These are phyloP conservation scores for Lithobates sylvaticus DNA, from an alignment of 2,797 vertebrate genomes.

Conservation along the genomic window DNA sequence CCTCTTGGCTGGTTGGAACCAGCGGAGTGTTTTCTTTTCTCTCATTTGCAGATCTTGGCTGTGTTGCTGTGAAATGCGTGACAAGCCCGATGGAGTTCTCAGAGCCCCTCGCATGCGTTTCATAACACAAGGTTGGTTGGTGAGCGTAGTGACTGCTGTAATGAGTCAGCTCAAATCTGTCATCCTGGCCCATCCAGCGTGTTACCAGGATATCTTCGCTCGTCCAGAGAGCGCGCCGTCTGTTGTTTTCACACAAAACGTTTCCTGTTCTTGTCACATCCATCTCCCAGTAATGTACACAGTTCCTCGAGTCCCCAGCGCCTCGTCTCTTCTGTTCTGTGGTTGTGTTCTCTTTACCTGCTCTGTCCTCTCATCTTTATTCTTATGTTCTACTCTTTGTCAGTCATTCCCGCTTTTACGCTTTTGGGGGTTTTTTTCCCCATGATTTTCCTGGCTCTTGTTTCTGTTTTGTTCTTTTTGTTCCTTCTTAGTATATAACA, in stretches of 20 bases:
- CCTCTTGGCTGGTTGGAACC: too few species aligned
- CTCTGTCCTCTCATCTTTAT: too few species aligned
- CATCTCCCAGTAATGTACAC: not conserved
- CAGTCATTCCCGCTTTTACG: not conserved
- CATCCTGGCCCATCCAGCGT: conserved; percentile 25
- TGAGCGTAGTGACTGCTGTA: not conserved
- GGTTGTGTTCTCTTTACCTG: not conserved
- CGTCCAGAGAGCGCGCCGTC: conserved; percentile 9
- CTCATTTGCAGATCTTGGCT: not conserved
- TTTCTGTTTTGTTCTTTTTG: not conserved
- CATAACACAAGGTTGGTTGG: conserved; percentile 14
- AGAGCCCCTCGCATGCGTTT: conserved; percentile 9
- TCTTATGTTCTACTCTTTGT: not conserved
- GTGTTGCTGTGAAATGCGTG: conserved; percentile 10
- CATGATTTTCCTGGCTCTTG: not conserved
- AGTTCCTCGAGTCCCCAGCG: not conserved
- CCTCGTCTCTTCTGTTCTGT: not conserved
- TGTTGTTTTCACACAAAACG: conserved; percentile 43
- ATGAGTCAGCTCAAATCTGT: conserved; percentile 42
- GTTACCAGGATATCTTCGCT: conserved; percentile 11
- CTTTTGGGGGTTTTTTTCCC: not conserved
- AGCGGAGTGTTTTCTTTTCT: not conserved
- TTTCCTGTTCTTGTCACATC: conserved; percentile 44
- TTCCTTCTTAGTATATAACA: not conserved
- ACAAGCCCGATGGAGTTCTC: not conserved